These are phyloP conservation scores for Drosophila quadrilineata DNA, from an alignment of 1,140 invertebrate species.

Conservation along the genomic window DNA sequence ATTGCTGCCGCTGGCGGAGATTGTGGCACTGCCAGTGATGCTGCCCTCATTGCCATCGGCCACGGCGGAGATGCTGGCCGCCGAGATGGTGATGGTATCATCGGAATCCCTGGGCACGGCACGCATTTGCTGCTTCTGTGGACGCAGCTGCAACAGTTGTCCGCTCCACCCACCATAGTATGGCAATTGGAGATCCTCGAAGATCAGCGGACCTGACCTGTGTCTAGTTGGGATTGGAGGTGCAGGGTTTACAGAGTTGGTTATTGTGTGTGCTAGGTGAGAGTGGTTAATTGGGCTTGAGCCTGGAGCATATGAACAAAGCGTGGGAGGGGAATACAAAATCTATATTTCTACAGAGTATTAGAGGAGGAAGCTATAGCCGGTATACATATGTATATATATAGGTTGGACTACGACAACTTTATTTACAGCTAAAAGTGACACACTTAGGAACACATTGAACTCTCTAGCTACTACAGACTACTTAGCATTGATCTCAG, in stretches of 20 bases:
- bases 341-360: constrained; percentile 53
- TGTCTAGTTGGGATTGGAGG: constrained; percentile 60
- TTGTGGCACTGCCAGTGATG: constrained; percentile 39
- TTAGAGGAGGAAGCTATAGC: constrained; percentile 42
- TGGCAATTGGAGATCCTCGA: constrained; percentile 57
- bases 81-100: constrained; percentile 63
- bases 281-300: background rate
- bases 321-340: constrained; percentile 12
- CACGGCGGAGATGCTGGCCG: constrained; percentile 62
- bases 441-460: constrained; percentile 56
- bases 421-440: constrained; percentile 68
- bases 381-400: too few species aligned
- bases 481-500: constrained; percentile 23
- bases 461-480: constrained; percentile 13
- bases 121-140: constrained; percentile 48
- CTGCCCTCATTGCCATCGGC: constrained; percentile 52
- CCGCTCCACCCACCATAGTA: constrained; percentile 87
- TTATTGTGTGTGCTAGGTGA: constrained; percentile 41
- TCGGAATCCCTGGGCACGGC: constrained; percentile 43
- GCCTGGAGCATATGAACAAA: constrained; percentile 28
- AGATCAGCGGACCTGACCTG: constrained; percentile 59
- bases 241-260: constrained; percentile 68
- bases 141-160: constrained; percentile 53
- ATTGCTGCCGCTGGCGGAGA: constrained; percentile 65
- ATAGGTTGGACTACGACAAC: constrained; percentile 39